Evolutionary conservation across 2,113 vertebrate genomes (phyloP).

Genomic region (Mormyrus lacerda): DNA sequence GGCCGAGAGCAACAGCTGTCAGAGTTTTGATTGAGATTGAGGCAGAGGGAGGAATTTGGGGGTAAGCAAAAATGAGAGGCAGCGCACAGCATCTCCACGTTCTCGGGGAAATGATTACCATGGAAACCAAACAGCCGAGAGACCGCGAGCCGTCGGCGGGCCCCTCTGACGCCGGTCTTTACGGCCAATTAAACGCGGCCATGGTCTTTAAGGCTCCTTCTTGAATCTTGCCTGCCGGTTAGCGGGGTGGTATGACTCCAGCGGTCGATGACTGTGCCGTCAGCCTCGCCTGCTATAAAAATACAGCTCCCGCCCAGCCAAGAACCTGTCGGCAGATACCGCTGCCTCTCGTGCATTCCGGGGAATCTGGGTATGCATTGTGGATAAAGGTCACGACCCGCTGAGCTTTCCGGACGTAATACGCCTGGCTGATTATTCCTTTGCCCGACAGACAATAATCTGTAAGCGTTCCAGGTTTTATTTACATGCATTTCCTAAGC

Average conservation of each 20-base stretch:
- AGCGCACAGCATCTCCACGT: conserved; percentile 3
- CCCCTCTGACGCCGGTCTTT: background rate
- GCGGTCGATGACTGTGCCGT: background rate
- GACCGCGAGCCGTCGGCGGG: background rate
- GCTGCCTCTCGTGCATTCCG: background rate
- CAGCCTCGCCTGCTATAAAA: background rate
- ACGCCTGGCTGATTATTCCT: background rate
- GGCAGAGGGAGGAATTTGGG: background rate
- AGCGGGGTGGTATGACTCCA: background rate
- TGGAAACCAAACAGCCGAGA: conserved; percentile 17
- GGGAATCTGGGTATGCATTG: background rate
- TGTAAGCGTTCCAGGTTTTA: background rate
- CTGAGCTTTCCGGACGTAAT: background rate
- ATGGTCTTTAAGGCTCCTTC: background rate
- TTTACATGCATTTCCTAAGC: background rate
- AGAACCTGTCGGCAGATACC: background rate
- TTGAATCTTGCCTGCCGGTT: background rate
- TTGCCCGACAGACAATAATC: background rate
- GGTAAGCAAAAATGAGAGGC: background rate
- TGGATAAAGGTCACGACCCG: background rate
- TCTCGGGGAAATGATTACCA: conserved; percentile 2
- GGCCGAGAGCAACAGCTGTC: conserved; percentile 9
- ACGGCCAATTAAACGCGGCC: conserved; percentile 7
- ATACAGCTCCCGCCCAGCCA: background rate
- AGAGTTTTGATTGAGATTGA: conserved; percentile 23